These are phyloP conservation scores for Drosophila limbata DNA, from an alignment of 2,888 invertebrate genomes.

Conservation along the genomic window DNA sequence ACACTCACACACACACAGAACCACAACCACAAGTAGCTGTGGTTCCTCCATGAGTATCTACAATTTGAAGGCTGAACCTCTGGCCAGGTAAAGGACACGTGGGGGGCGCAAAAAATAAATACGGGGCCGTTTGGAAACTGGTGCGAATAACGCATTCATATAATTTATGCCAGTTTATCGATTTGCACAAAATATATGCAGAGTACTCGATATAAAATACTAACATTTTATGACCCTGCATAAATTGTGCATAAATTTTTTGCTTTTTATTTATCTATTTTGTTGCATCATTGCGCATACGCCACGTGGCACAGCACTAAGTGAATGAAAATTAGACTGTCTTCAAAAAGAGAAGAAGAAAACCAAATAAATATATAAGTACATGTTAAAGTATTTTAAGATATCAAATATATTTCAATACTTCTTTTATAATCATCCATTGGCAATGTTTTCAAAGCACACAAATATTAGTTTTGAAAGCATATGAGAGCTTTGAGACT, in stretches of 20 bases:
- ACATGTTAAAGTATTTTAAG: too few species aligned
- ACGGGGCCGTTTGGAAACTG: not conserved
- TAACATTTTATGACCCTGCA: constrained; percentile 56
- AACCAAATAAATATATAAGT: not conserved
- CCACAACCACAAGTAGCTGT: constrained; percentile 15
- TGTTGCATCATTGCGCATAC: constrained; percentile 42
- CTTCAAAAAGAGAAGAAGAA: not conserved
- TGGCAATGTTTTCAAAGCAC: too few species aligned
- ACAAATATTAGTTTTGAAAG: too few species aligned
- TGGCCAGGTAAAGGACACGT: constrained; percentile 7
- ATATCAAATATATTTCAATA: not conserved
- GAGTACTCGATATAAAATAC: constrained; percentile 42
- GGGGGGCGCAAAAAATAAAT: not conserved
- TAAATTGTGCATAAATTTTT: constrained; percentile 63
- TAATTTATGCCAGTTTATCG: constrained; percentile 71
- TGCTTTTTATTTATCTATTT: constrained; percentile 12
- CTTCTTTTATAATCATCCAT: too few species aligned
- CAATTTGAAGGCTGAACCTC: constrained; percentile 30
- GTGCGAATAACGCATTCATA: constrained; percentile 31
- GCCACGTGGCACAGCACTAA: constrained; percentile 28
- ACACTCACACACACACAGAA: constrained; percentile 9
- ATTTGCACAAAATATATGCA: constrained; percentile 50
- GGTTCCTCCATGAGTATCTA: constrained; percentile 17
- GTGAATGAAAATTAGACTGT: constrained; percentile 15
- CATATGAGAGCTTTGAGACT: too few species aligned